These are phyloP conservation scores for Drosophila mayaguana DNA, from an alignment of 2,888 invertebrate species.

Conservation along the genomic window DNA sequence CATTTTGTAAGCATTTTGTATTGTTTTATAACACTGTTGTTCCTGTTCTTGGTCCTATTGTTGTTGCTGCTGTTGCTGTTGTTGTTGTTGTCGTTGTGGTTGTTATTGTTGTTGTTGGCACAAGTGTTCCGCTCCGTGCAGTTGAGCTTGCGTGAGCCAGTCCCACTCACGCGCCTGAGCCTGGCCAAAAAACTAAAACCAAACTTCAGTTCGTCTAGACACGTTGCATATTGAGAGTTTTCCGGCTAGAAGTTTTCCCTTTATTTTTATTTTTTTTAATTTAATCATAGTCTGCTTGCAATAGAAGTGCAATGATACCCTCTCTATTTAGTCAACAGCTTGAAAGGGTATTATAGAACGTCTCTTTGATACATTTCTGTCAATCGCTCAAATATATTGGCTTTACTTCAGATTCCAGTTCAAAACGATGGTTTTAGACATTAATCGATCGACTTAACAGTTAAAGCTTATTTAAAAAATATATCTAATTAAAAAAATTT, in stretches of 20 bases:
- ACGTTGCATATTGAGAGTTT: conserved; percentile 25
- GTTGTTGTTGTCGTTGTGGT: neutral
- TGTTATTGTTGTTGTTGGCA: neutral
- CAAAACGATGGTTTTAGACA: no score
- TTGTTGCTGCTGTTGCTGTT: neutral
- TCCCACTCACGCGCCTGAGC: conserved; percentile 17
- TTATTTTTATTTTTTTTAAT: neutral
- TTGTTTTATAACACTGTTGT: conserved; percentile 40
- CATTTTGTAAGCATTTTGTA: conserved; percentile 69
- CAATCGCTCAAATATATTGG: no score
- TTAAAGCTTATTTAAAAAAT: no score
- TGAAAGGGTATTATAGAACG: neutral
- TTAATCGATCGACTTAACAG: no score
- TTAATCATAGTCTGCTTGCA: neutral
- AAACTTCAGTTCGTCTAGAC: conserved; percentile 41
- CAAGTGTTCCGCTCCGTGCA: conserved; percentile 9
- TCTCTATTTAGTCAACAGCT: neutral
- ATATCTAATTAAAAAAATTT: no score
- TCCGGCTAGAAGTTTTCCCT: conserved; percentile 25
- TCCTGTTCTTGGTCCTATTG: neutral
- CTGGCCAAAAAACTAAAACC: conserved; percentile 29
- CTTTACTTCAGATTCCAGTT: no score
- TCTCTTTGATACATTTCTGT: no score
- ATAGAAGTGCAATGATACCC: neutral
- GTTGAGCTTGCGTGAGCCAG: conserved; percentile 22